A percentile compares a stretch with the other conserved stretches of the same genome.
phyloP scores from a whole-genome alignment of 2,797 vertebrate genomes.

The Prunella strophiata region DNA sequence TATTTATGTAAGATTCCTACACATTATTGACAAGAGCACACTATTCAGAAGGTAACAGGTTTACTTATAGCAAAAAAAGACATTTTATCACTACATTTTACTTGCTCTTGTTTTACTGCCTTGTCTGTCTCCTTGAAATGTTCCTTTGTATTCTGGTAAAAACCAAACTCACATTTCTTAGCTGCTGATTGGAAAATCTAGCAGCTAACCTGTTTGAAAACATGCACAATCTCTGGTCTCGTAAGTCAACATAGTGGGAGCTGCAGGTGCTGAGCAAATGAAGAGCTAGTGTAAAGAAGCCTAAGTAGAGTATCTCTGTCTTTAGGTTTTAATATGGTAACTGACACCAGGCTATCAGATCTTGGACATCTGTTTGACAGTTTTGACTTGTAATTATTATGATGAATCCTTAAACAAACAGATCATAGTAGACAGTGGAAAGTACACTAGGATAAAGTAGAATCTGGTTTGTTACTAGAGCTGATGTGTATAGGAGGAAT shows the following conservation, averaged over 20 bases:
- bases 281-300: not conserved
- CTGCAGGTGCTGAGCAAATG: not conserved
- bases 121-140: not conserved
- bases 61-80: not conserved
- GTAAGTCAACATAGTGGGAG: not conserved
- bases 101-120: not conserved
- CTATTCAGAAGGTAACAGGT: not conserved
- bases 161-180: not conserved
- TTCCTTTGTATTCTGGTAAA: not conserved
- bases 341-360: not conserved
- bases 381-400: conserved; percentile 38
- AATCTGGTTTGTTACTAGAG: not conserved
- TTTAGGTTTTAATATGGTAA: not conserved
- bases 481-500: not conserved
- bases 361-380: conserved; percentile 26
- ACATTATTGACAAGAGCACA: not conserved
- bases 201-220: not conserved
- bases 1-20: not conserved
- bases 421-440: not conserved
- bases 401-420: conserved; percentile 46
- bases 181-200: not conserved
- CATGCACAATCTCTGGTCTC: not conserved
- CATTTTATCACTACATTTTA: not conserved
- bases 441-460: not conserved
- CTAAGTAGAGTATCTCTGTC: not conserved